Conservation (phyloP, 2,888 invertebrate species). For the Macroteleia sp. region DNA sequence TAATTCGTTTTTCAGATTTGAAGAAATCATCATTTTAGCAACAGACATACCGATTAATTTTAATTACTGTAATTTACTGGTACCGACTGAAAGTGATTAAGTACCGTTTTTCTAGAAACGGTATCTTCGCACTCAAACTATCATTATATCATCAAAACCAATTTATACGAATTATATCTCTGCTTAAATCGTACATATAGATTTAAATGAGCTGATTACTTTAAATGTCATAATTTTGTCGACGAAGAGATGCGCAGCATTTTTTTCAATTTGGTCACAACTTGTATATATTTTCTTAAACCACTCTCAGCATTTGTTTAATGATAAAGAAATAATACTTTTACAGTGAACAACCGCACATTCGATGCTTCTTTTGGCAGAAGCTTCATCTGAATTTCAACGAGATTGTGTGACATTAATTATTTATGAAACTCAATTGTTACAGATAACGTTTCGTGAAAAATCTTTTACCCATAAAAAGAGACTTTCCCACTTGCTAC, state of each 20-base stretch:
- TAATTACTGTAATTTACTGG: too few relatives aligned
- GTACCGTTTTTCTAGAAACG: too few relatives aligned
- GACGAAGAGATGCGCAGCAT: too few relatives aligned
- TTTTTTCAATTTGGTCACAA: not conserved
- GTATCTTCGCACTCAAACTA: too few relatives aligned
- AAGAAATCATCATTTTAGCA: too few relatives aligned
- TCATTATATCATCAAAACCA: not conserved
- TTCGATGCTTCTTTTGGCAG: slow-evolving; percentile 24
- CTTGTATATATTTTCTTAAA: not conserved
- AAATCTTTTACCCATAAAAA: slow-evolving; percentile 9
- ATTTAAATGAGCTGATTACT: not conserved
- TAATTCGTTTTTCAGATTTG: too few relatives aligned
- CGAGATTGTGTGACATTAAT: slow-evolving; percentile 25
- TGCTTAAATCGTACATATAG: not conserved
- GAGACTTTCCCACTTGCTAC: slow-evolving; percentile 3
- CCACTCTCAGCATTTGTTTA: slow-evolving; percentile 10
- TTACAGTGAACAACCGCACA: slow-evolving; percentile 19
- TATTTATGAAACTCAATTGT: slow-evolving; percentile 46
- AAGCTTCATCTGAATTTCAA: slow-evolving; percentile 33
- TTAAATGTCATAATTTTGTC: too few relatives aligned
- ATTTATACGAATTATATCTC: not conserved
- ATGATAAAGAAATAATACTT: slow-evolving; percentile 25
- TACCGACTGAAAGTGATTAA: too few relatives aligned
- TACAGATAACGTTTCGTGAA: slow-evolving; percentile 15
- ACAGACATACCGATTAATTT: too few relatives aligned